Conservation (phyloP, 64 coral and sea anemone species). For the Montipora cactus region DNA sequence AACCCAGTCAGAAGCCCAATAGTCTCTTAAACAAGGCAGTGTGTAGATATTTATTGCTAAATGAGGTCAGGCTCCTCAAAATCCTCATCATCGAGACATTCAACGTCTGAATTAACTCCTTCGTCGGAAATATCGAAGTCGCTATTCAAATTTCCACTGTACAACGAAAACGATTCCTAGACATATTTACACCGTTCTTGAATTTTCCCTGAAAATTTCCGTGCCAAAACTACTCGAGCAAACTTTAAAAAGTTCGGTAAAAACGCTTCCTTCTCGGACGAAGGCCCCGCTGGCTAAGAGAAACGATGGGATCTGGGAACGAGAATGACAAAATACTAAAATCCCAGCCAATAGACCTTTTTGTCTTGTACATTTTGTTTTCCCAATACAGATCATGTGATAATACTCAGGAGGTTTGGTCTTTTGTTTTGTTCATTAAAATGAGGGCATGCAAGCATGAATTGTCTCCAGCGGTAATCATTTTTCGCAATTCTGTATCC, state of each 20-base stretch:
- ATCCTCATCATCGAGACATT: not conserved
- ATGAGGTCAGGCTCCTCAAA: constrained; percentile 10
- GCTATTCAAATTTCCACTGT: constrained; percentile 27
- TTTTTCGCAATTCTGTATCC: too few species aligned
- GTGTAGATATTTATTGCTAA: constrained; percentile 45
- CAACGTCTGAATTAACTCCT: constrained; percentile 30
- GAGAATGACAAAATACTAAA: too few species aligned
- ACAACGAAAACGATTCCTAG: not conserved
- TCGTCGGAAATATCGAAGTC: constrained; percentile 23
- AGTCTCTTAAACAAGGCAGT: constrained; percentile 19
- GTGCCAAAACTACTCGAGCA: not conserved
- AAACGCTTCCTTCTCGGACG: constrained; percentile 17
- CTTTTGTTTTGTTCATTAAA: too few species aligned
- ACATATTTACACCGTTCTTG: not conserved
- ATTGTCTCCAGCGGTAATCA: too few species aligned
- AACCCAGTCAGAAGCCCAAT: constrained; percentile 62
- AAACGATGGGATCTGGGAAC: too few species aligned
- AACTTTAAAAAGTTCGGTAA: not conserved
- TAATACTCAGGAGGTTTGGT: too few species aligned
- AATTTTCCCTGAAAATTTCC: not conserved
- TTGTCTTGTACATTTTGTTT: too few species aligned
- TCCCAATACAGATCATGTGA: too few species aligned
- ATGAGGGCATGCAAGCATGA: too few species aligned
- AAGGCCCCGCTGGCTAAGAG: too few species aligned
- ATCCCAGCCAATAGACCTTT: too few species aligned